Conservation (phyloP, 2,797 vertebrate species). For the Enteromius unitaeniatus region DNA sequence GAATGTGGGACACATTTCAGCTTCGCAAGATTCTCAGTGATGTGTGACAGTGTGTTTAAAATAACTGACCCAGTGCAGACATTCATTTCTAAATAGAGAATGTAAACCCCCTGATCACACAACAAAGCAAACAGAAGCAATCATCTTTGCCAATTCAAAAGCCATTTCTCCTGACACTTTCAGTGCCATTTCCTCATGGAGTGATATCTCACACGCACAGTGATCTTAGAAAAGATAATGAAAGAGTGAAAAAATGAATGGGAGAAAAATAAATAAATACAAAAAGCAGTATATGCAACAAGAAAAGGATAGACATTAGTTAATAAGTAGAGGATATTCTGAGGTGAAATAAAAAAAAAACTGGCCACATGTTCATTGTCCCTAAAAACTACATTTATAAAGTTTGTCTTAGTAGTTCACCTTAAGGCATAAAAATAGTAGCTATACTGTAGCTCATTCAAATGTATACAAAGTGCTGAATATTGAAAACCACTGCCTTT, state of each 20-base stretch:
- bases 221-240: not conserved
- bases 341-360: too few species aligned
- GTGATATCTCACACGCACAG: not conserved
- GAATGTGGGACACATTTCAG: not conserved
- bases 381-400: too few species aligned
- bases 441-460: too few species aligned
- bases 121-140: not conserved
- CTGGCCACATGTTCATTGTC: too few species aligned
- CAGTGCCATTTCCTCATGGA: not conserved
- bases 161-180: not conserved
- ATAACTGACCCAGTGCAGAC: constrained; percentile 6
- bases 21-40: not conserved
- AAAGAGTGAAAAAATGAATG: not conserved
- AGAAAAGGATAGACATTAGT: not conserved
- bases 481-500: too few species aligned
- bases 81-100: not conserved
- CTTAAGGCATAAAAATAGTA: not conserved
- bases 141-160: constrained; percentile 22
- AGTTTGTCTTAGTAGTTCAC: not conserved
- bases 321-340: not conserved
- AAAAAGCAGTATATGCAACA: not conserved
- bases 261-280: not conserved
- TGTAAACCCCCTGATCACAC: not conserved
- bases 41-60: constrained; percentile 8
- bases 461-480: too few species aligned